These are phyloP conservation scores for Olivierus martensii DNA, from an alignment of 1,140 invertebrate species.

Conservation along the genomic window DNA sequence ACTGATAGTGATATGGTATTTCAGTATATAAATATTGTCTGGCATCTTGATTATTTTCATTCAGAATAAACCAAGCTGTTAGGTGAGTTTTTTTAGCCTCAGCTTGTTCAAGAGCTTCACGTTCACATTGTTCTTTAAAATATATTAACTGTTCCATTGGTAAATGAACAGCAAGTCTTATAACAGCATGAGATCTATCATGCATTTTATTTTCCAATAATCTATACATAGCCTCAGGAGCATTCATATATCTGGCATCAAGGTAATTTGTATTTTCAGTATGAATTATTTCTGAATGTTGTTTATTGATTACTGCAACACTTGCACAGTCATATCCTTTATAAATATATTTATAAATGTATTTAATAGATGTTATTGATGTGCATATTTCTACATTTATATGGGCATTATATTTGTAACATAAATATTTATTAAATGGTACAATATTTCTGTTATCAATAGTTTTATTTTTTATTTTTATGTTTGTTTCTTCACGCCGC, in stretches of 20 bases:
- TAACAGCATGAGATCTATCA: too few species aligned
- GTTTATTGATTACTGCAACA: too few species aligned
- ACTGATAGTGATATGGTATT: too few species aligned
- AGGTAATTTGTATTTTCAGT: constrained; percentile 20
- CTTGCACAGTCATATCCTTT: too few species aligned
- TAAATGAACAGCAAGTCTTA: constrained; percentile 34
- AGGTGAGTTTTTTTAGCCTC: constrained; percentile 1
- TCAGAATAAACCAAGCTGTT: constrained; percentile 2
- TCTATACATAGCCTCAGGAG: constrained; percentile 20
- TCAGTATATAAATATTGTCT: constrained; percentile 16
- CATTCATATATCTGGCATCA: constrained; percentile 16
- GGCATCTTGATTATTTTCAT: constrained; percentile 12
- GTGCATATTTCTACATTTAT: constrained; percentile 27
- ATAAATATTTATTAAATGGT: constrained; percentile 25
- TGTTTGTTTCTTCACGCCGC: constrained; percentile 6
- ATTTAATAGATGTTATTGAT: constrained; percentile 23
- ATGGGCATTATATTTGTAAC: constrained; percentile 22
- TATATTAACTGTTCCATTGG: constrained; percentile 28
- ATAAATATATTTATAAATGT: constrained; percentile 25
- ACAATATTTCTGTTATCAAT: constrained; percentile 24
- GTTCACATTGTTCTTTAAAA: constrained; percentile 12
- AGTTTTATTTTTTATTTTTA: not conserved
- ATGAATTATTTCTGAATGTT: too few species aligned
- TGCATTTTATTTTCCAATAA: too few species aligned
- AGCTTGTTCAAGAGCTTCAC: constrained; percentile 1